phyloP scores from a whole-genome alignment of 2,113 vertebrate genomes.

The Paratilapia polleni region DNA sequence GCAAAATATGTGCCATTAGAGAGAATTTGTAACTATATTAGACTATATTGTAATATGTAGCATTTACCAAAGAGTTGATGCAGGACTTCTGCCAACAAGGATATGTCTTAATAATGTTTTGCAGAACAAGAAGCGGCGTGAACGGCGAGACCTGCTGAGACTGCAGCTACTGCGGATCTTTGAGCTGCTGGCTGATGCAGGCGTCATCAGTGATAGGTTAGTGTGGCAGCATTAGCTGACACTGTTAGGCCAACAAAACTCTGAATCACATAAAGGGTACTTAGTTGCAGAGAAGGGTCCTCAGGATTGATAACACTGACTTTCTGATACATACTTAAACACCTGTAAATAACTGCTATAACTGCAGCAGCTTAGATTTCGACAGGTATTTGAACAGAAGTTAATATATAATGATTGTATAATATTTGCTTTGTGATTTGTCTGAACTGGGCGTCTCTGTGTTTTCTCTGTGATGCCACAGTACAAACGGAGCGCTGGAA shows the following conservation, averaged over 20 bases:
- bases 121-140: constrained; percentile 97
- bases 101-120: constrained; percentile 6
- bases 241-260: constrained; percentile 71
- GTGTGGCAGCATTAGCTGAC: constrained; percentile 16
- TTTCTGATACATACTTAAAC: background rate
- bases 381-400: background rate
- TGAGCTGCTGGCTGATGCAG: constrained; percentile 95
- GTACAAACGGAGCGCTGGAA: constrained; percentile 95
- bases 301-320: background rate
- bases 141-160: constrained; percentile 91
- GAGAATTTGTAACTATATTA: background rate
- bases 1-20: background rate
- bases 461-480: constrained; percentile 44
- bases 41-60: background rate
- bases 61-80: background rate
- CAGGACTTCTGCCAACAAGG: background rate
- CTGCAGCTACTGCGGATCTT: constrained; percentile 95
- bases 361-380: background rate
- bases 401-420: background rate
- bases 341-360: background rate
- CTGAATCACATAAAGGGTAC: constrained; percentile 8
- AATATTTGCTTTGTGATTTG: background rate
- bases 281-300: background rate
- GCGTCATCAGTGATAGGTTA: constrained; percentile 97
- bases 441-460: background rate